phyloP scores from a whole-genome alignment of 1,140 invertebrate genomes.

The Lineus longissimus region DNA sequence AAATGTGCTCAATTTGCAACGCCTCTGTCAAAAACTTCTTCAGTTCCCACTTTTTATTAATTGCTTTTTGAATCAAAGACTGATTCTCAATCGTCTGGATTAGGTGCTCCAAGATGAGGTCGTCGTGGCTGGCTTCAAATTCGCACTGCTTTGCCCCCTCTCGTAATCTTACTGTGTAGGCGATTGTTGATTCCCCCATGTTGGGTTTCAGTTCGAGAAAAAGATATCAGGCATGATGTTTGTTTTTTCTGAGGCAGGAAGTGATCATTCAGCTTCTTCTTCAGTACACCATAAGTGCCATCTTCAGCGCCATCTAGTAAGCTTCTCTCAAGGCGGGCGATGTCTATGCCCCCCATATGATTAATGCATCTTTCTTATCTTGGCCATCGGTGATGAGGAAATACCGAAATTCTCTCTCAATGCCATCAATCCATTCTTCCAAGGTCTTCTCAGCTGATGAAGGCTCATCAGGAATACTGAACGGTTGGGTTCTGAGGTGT shows the following conservation, averaged over 20 bases:
- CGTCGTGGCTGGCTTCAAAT: not conserved
- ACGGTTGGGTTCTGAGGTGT: not conserved
- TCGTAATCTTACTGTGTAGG: slow-evolving; percentile 9
- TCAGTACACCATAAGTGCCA: not conserved
- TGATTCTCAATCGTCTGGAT: no score
- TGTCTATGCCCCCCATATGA: slow-evolving; percentile 10
- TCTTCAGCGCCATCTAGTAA: no score
- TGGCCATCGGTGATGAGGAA: slow-evolving; percentile 8
- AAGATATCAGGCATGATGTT: not conserved
- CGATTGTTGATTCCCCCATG: not conserved
- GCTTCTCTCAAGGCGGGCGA: slow-evolving; percentile 11
- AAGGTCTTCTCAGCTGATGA: not conserved
- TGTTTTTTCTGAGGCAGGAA: not conserved
- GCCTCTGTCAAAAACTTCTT: no score
- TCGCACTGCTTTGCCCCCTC: not conserved
- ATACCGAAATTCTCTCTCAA: slow-evolving; percentile 13
- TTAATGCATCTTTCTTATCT: slow-evolving; percentile 15
- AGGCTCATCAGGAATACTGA: not conserved
- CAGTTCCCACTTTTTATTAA: no score
- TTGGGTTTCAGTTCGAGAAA: slow-evolving; percentile 9
- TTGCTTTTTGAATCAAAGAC: no score
- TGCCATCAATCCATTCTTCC: slow-evolving; percentile 9
- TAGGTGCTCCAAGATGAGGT: no score
- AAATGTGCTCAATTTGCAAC: no score
- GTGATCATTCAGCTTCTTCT: slow-evolving; percentile 10